Base-by-base conservation (phyloP, 2,888 invertebrate genomes). In the Muschampia plurimacula region DNA sequence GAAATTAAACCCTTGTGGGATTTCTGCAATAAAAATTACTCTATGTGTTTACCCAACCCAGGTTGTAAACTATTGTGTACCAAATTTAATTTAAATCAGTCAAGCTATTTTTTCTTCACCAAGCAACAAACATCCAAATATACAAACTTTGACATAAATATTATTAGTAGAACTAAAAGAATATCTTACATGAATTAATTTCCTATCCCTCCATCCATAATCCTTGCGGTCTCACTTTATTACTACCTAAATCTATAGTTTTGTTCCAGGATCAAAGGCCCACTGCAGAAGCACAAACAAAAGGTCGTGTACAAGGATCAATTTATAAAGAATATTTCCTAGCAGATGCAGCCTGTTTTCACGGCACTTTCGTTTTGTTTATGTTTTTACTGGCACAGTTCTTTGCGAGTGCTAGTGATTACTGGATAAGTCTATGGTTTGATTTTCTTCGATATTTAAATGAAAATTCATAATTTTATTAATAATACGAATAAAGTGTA, bases 301-400 rank as follows among this genome's bases (percentile, higher is more conserved):
- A 81, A 46, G 94, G 94, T 3, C 83, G 93, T 69, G 93, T 94
- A 5, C 81, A 81, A 22, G 83, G 91, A 1, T 88, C 91, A 6
- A 87, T 93, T 32, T 93, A 93, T 74, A 86, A 82, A n/a, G 89
- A 93, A 65, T 94, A 92, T 75, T 91, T 92, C 75, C 76, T 87
- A 74, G 86, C 91, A 0, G 92, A 88, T 4, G 88, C 88, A 2
- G 77, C 88, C 0, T 88, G 87, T 64, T 81, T 84, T 2, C 84
- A 83, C 73, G 88, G 87, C 9, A 69, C 75, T 32, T 32, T 90
- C 1, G 93, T 91, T 2, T 75, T 83, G n/a, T 75, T 86, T 9
- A 81, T 90, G 86, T 94, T 93, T 74, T 9, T 97, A 0, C 65
- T 96, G 2, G 95, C 96, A 4, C 97, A 97, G 86, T 82, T 85